A percentile compares a stretch with the other conserved stretches of the same genome.
Conservation (phyloP, 2,797 vertebrate genomes). For the Oreonectes daqikongensis region DNA sequence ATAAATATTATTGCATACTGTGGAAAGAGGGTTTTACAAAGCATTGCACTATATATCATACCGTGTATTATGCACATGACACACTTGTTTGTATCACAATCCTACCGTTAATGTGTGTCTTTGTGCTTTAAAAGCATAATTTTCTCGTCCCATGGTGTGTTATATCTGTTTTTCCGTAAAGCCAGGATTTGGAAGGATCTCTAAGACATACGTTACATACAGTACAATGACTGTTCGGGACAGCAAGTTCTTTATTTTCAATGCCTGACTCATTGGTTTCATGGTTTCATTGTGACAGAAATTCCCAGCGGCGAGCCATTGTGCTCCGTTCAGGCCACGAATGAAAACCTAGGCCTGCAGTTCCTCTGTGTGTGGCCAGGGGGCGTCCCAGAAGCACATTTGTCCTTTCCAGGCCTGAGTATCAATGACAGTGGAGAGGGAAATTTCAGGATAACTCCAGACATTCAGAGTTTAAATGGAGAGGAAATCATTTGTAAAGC, state of each 20-base stretch:
- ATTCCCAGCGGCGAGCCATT: slow-evolving; percentile 61
- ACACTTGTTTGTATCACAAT: too few relatives aligned
- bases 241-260: slow-evolving; percentile 2
- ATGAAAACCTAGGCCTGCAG: slow-evolving; percentile 63
- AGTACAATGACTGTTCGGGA: too few relatives aligned
- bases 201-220: too few relatives aligned
- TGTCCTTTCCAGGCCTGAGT: slow-evolving; percentile 73
- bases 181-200: too few relatives aligned
- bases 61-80: too few relatives aligned
- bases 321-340: slow-evolving; percentile 71
- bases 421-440: slow-evolving; percentile 48
- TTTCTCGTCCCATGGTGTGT: too few relatives aligned
- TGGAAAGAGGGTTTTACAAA: too few relatives aligned
- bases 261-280: background rate
- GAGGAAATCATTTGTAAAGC: slow-evolving; percentile 69
- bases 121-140: too few relatives aligned
- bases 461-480: slow-evolving; percentile 65
- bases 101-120: too few relatives aligned
- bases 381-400: slow-evolving; percentile 69
- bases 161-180: too few relatives aligned
- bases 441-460: slow-evolving; percentile 54
- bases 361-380: slow-evolving; percentile 77
- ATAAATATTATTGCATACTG: too few relatives aligned
- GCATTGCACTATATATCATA: too few relatives aligned
- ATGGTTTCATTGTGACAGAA: slow-evolving; percentile 63